Base-by-base conservation (phyloP, 2,113 vertebrate species). In the Caranx ignobilis region DNA sequence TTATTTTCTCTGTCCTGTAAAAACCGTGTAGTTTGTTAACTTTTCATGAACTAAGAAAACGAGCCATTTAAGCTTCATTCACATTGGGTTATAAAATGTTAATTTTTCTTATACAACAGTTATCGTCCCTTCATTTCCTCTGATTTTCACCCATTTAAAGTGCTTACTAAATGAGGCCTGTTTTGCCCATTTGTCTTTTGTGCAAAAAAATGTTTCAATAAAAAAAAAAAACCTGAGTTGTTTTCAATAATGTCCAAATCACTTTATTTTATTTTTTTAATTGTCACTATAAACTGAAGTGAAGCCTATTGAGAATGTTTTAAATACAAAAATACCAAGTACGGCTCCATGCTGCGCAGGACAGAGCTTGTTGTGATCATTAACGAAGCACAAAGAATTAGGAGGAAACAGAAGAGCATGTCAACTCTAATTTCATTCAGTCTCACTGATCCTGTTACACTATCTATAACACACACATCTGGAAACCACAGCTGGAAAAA, bases 291-390 rank as follows among this genome's bases (percentile, higher is more conserved):
- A 86, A 87, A 92, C 70, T 13, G 50, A 76, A 48, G 72, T 66
- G 82, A 91, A 85, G 79, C 77, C 77, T 79, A 82, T 67, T 77
- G 54, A 50, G 48, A 84, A 61, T 64, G 81, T 64, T 87, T 89
- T 81, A 85, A 92, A 93, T 91, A 91, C 62, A 92, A 91, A 90
- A 89, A 87, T 85, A 85, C 90, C 57, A 48, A 73, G 57, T 63
- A 77, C 31, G 62, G 64, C 61, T 77, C 71, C 67, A 57, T 71
- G 71, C 73, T 82, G 75, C 35, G 75, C 66, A 69, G 45, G 45
- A 69, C 69, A 66, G 65, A 71, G 21, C 41, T 35, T 50, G n/a
- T 48, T 68, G 35, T 61, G 34, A 35, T 79, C 34, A 74, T 79
- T 41, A 61, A 62, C 48, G 71, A 65, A 85, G 19, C 50, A 60